These are phyloP conservation scores for Chloebia gouldiae DNA, from an alignment of 2,113 vertebrate species.

Conservation along the genomic window DNA sequence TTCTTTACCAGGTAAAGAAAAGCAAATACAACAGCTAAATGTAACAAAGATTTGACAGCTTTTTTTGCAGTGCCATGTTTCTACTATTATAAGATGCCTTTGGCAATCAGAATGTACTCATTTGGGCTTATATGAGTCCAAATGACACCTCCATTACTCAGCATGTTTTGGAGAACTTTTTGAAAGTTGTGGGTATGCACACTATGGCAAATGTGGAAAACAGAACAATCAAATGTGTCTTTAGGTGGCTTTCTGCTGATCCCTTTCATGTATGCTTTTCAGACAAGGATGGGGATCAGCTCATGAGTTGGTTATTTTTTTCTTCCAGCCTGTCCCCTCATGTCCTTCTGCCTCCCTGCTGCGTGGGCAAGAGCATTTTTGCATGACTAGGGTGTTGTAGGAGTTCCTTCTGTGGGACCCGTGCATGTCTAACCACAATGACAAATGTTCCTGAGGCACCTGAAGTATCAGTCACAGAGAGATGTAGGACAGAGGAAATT, in stretches of 20 bases:
- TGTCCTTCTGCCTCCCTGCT: not conserved
- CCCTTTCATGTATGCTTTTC: not conserved
- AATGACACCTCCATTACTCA: not conserved
- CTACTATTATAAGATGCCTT: not conserved
- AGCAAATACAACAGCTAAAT: not conserved
- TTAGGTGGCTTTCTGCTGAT: not conserved
- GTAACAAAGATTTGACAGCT: not conserved
- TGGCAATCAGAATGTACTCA: not conserved
- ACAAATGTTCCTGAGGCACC: not conserved
- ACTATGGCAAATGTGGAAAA: not conserved
- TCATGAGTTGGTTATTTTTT: not conserved
- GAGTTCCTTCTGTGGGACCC: not conserved
- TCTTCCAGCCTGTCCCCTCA: not conserved
- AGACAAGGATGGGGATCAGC: not conserved
- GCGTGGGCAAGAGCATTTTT: not conserved
- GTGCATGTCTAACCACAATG: not conserved
- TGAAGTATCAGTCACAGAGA: not conserved
- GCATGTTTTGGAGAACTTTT: not conserved
- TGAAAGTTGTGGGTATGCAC: not conserved
- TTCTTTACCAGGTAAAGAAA: not conserved
- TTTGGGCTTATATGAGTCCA: not conserved
- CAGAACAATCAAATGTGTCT: not conserved
- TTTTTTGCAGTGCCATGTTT: not conserved
- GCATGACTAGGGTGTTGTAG: not conserved
- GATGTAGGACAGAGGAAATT: not conserved